Percentiles rank a stretch among this genome's conserved stretches.
These are phyloP conservation scores for Papilio aristodemus DNA, from an alignment of 1,140 invertebrate genomes.

Conservation along the genomic window DNA sequence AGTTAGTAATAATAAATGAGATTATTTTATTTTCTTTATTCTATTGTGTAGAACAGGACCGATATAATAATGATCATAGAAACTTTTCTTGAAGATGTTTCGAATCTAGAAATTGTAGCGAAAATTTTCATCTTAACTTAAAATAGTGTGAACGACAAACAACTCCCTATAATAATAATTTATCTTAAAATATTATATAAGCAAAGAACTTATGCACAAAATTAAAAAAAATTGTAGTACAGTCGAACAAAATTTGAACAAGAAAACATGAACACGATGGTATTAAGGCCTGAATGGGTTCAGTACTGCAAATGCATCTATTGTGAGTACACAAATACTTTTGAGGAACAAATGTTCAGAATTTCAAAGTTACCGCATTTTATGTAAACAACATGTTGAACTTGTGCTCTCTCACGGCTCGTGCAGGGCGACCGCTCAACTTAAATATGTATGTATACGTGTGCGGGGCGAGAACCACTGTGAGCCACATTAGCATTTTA, in stretches of 20 bases:
- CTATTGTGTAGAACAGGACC: too few relatives aligned
- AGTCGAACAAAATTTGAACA: neutral
- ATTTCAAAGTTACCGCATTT: conserved; percentile 16
- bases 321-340: conserved; percentile 14
- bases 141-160: too few relatives aligned
- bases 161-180: too few relatives aligned
- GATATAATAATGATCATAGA: too few relatives aligned
- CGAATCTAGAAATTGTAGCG: too few relatives aligned
- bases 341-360: conserved; percentile 16
- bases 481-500: conserved; percentile 10
- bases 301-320: conserved; percentile 1
- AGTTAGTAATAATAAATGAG: too few relatives aligned
- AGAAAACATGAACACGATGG: neutral
- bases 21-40: too few relatives aligned
- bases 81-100: too few relatives aligned
- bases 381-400: conserved; percentile 22
- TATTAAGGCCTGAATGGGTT: neutral
- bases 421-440: neutral
- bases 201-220: neutral
- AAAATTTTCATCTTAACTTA: too few relatives aligned
- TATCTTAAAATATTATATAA: too few relatives aligned
- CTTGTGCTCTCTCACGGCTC: neutral
- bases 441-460: conserved; percentile 16
- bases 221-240: neutral
- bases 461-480: neutral